Percentiles rank a stretch among this genome's conserved stretches.
These are phyloP conservation scores for Apeltes quadracus DNA, from an alignment of 2,113 vertebrate species.

Conservation along the genomic window DNA sequence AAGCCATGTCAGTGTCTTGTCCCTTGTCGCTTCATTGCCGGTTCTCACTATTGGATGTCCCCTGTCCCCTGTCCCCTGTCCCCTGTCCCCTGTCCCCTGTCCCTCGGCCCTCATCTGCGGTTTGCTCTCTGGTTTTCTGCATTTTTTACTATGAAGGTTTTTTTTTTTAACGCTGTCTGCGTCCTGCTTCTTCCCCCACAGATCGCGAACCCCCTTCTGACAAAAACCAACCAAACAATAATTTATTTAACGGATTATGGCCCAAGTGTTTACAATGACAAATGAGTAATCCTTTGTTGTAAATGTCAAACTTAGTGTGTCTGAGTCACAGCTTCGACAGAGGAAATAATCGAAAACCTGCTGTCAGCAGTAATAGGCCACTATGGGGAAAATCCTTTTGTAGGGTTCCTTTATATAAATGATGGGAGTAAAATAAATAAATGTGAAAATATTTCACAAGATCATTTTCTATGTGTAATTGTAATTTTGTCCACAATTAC, in stretches of 20 bases:
- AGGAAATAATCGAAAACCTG: background rate
- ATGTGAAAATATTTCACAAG: background rate
- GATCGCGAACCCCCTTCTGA: too few species aligned
- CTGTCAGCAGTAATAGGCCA: background rate
- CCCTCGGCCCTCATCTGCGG: too few species aligned
- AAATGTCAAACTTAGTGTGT: constrained; percentile 40
- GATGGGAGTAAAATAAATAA: background rate
- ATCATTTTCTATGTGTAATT: background rate
- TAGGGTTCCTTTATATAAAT: background rate
- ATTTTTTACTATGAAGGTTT: too few species aligned
- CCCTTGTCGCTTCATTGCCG: too few species aligned
- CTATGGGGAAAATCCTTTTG: too few species aligned
- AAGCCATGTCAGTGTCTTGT: too few species aligned
- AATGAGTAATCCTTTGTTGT: constrained; percentile 56
- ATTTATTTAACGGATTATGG: constrained; percentile 14
- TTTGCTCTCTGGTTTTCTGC: too few species aligned
- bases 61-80: too few species aligned
- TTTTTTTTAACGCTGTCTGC: too few species aligned
- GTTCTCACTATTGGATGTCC: too few species aligned
- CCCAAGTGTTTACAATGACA: constrained; percentile 27
- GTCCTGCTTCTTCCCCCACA: too few species aligned
- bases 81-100: too few species aligned
- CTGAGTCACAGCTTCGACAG: constrained; percentile 5
- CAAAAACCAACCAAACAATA: background rate
- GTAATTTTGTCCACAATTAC: background rate